These are phyloP conservation scores for Chauna torquata DNA, from an alignment of 2,113 vertebrate species.

Conservation along the genomic window DNA sequence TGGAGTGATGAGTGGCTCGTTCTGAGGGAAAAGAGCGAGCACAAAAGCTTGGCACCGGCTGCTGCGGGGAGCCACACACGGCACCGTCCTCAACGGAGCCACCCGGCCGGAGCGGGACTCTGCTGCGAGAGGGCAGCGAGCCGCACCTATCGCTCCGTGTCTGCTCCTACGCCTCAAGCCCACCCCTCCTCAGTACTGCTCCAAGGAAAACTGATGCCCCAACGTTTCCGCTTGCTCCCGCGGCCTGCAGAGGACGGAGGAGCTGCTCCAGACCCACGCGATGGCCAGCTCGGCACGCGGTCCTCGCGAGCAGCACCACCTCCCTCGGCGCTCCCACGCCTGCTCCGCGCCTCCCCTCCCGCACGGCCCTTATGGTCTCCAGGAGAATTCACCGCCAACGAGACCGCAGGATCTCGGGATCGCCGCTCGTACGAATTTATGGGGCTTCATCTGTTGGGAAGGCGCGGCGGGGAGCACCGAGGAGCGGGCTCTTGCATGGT, in stretches of 20 bases:
- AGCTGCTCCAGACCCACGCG: not conserved
- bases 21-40: not conserved
- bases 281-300: not conserved
- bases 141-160: not conserved
- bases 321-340: not conserved
- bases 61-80: not conserved
- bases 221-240: not conserved
- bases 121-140: not conserved
- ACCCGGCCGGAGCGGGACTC: rapidly evolving
- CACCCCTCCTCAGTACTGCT: too few species aligned
- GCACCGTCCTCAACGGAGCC: not conserved
- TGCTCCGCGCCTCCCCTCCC: not conserved
- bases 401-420: not conserved
- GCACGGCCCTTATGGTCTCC: not conserved
- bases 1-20: not conserved
- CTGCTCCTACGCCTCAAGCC: not conserved
- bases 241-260: not conserved
- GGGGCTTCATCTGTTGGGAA: not conserved
- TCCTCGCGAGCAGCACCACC: not conserved
- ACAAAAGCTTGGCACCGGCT: not conserved
- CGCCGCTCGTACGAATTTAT: rapidly evolving
- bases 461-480: rapidly evolving
- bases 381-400: not conserved
- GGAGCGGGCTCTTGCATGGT: rapidly evolving
- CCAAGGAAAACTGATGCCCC: not conserved